phyloP scores from a whole-genome alignment of 2,113 vertebrate species.

The Dicaeum eximium region DNA sequence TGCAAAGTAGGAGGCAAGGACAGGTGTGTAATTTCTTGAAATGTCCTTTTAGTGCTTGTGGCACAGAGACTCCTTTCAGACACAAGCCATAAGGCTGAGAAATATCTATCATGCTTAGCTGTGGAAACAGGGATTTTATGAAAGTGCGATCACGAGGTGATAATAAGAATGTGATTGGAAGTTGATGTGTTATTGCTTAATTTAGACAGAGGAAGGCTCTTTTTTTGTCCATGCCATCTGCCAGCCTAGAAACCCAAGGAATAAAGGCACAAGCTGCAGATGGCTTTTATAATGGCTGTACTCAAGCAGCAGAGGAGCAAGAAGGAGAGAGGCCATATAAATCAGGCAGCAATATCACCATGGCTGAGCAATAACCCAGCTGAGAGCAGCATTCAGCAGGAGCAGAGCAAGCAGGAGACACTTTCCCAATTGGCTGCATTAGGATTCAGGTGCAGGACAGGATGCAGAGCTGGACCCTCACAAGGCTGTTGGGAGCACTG shows the following conservation, averaged over 20 bases:
- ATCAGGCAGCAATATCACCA: conserved; percentile 6
- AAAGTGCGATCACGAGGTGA: not conserved
- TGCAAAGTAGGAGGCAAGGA: not conserved
- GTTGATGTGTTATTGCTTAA: conserved; percentile 7
- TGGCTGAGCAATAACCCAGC: not conserved
- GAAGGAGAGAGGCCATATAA: not conserved
- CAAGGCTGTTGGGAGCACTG: not conserved
- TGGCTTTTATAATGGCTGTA: conserved; percentile 23
- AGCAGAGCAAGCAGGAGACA: not conserved
- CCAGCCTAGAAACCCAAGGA: conserved; percentile 55
- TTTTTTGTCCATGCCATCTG: conserved; percentile 57
- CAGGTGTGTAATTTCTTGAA: conserved; percentile 22
- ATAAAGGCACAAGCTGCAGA: conserved; percentile 44
- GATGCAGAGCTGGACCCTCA: not conserved
- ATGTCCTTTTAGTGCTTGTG: not conserved
- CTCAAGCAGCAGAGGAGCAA: conserved; percentile 7
- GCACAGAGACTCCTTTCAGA: conserved; percentile 17
- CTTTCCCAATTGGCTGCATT: not conserved
- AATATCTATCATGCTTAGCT: conserved; percentile 19
- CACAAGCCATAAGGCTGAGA: conserved; percentile 15
- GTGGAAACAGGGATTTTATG: not conserved
- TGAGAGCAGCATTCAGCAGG: not conserved
- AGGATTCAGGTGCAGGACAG: not conserved
- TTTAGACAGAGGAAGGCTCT: conserved; percentile 27
- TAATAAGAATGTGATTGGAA: conserved; percentile 33